phyloP scores from a whole-genome alignment of 2,113 vertebrate genomes.

The Glaucidium brasilianum region DNA sequence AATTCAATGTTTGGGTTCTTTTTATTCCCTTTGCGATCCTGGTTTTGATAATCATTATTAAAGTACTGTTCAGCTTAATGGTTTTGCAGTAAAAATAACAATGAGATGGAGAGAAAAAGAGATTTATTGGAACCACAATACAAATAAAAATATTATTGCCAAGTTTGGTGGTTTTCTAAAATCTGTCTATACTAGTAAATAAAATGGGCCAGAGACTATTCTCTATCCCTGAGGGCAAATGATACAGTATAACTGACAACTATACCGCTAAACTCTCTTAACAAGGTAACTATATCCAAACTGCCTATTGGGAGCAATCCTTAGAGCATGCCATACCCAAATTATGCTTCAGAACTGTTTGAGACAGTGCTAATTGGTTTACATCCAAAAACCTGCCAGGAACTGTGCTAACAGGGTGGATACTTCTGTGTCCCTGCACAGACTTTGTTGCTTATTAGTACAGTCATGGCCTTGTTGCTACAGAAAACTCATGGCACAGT shows the following conservation, averaged over 20 bases:
- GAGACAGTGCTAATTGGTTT: neutral
- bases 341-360: neutral
- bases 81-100: constrained; percentile 37
- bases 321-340: neutral
- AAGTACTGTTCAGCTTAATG: constrained; percentile 38
- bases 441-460: neutral
- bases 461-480: neutral
- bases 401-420: neutral
- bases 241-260: neutral
- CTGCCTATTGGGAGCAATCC: neutral
- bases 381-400: neutral
- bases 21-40: constrained; percentile 29
- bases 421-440: neutral
- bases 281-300: neutral
- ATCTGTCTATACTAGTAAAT: neutral
- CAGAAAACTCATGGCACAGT: neutral
- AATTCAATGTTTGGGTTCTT: constrained; percentile 1
- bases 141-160: constrained; percentile 14
- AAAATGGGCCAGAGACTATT: neutral
- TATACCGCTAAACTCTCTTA: neutral
- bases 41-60: constrained; percentile 50
- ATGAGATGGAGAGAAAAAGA: neutral
- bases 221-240: neutral
- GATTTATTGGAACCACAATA: constrained; percentile 15
- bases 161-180: constrained; percentile 3